Evolutionary conservation across 2,113 vertebrate genomes (phyloP).

Genomic region (Callipepla californica): DNA sequence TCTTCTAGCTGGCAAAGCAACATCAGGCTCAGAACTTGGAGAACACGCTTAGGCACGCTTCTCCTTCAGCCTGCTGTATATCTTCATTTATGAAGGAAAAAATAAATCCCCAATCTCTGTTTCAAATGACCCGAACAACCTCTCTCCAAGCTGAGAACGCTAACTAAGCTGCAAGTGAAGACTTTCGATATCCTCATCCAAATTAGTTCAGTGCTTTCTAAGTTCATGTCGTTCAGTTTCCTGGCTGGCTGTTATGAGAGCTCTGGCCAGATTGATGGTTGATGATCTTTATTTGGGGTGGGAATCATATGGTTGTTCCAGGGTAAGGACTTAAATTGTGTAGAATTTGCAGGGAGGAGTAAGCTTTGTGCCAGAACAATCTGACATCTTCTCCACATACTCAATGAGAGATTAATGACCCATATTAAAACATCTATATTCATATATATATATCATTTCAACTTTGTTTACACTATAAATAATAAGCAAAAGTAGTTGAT

Average conservation of each 20-base stretch:
- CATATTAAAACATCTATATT: neutral
- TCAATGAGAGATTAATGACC: slow-evolving; percentile 40
- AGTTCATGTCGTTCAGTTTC: neutral
- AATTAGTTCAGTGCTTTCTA: neutral
- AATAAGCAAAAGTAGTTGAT: neutral
- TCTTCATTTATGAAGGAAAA: neutral
- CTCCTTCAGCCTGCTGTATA: neutral
- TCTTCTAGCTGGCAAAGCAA: neutral
- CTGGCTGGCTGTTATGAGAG: neutral
- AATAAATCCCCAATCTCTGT: neutral
- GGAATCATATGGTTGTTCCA: neutral
- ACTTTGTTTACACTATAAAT: neutral
- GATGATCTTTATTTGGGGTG: neutral
- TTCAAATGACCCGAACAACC: neutral
- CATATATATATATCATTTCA: neutral
- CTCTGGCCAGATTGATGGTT: neutral
- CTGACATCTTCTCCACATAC: slow-evolving; percentile 1
- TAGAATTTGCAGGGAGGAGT: slow-evolving; percentile 3
- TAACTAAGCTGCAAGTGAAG: neutral
- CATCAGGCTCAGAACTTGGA: neutral
- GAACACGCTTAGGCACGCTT: neutral
- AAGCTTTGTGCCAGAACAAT: slow-evolving; percentile 17
- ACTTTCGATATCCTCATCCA: neutral
- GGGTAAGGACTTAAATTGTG: slow-evolving; percentile 10
- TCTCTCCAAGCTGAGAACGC: neutral